Percentiles rank a stretch among this genome's conserved stretches.
Conservation (phyloP, 2,113 vertebrate genomes). For the Prionailurus bengalensis region DNA sequence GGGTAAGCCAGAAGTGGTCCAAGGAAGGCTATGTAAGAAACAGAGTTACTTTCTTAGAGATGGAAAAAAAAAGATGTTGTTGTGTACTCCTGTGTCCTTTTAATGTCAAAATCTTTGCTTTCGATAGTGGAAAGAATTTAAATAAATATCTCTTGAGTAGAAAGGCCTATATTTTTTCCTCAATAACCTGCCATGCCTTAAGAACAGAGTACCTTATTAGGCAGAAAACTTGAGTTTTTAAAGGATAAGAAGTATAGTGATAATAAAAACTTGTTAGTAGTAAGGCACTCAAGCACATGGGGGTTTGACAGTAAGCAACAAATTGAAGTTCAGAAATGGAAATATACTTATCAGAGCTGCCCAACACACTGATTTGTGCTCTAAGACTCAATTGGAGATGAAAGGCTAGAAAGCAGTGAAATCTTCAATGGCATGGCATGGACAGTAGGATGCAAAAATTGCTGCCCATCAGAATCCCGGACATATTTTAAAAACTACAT, state of each 20-base stretch:
- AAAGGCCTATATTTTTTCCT: neutral
- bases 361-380: neutral
- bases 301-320: neutral
- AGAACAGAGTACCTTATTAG: neutral
- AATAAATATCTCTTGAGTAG: neutral
- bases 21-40: neutral
- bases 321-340: slow-evolving; percentile 23
- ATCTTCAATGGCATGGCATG: neutral
- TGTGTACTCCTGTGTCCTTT: neutral
- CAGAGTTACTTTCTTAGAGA: neutral
- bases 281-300: neutral
- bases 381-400: neutral
- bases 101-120: neutral
- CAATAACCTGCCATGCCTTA: neutral
- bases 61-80: neutral
- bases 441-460: neutral
- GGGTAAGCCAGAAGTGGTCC: neutral
- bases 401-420: neutral
- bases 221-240: neutral
- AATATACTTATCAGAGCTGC: neutral
- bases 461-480: neutral
- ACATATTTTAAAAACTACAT: neutral
- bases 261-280: neutral
- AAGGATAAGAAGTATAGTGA: neutral
- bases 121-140: neutral